Evolutionary conservation across 2,113 vertebrate genomes (phyloP).

Genomic region (Cyphomyrus discorhynchus): DNA sequence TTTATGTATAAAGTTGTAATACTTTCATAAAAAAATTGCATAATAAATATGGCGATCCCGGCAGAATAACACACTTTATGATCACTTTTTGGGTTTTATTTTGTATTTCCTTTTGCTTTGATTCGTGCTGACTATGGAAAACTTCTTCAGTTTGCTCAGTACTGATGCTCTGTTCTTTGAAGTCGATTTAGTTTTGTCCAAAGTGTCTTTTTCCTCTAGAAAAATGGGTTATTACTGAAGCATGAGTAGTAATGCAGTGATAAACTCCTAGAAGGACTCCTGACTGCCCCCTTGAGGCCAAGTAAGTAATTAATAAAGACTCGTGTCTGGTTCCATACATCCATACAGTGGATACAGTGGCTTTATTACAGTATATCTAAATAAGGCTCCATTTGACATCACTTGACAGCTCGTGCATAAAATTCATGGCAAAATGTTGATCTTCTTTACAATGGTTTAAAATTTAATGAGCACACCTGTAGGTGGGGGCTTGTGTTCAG

Average conservation of each 20-base stretch:
- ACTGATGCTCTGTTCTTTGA: background rate
- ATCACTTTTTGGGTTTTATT: background rate
- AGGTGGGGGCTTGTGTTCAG: background rate
- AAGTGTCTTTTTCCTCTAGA: background rate
- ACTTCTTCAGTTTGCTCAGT: background rate
- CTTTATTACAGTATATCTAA: background rate
- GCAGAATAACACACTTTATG: background rate
- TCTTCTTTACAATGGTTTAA: slow-evolving; percentile 10
- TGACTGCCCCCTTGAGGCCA: slow-evolving; percentile 5
- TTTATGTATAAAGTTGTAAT: background rate
- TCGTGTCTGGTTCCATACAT: background rate
- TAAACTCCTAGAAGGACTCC: background rate
- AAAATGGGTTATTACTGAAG: background rate
- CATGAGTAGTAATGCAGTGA: background rate
- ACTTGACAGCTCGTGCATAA: background rate
- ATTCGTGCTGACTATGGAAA: background rate
- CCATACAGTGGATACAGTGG: background rate
- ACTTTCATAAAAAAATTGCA: background rate
- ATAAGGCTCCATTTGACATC: background rate
- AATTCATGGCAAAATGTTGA: background rate
- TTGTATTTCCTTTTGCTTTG: background rate
- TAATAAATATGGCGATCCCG: background rate
- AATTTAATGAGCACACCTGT: background rate
- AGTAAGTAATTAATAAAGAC: background rate
- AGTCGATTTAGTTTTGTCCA: background rate